These are phyloP conservation scores for Porites evermanni DNA, from an alignment of 92 coral and sea anemone genomes.

Conservation along the genomic window DNA sequence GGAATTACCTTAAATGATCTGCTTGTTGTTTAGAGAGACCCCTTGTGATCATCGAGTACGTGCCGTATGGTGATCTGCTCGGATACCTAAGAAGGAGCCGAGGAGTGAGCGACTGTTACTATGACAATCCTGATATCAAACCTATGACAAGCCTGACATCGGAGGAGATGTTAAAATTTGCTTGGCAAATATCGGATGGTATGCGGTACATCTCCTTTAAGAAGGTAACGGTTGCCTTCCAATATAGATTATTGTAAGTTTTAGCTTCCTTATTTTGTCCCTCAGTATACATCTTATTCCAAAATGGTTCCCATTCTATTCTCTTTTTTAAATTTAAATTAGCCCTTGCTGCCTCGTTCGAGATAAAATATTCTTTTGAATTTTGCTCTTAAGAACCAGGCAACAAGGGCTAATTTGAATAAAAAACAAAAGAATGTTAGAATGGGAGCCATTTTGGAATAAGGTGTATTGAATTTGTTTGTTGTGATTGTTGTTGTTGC, in stretches of 20 bases:
- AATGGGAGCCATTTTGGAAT: too few relatives aligned
- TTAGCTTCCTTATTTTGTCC: too few relatives aligned
- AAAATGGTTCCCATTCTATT: too few relatives aligned
- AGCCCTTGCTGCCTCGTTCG: too few relatives aligned
- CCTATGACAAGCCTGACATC: constrained; percentile 29
- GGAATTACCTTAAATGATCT: constrained; percentile 11
- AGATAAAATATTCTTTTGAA: too few relatives aligned
- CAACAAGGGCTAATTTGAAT: too few relatives aligned
- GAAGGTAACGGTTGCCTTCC: not conserved
- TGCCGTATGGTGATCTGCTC: constrained; percentile 59
- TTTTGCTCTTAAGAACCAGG: too few relatives aligned
- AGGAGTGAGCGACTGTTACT: constrained; percentile 46
- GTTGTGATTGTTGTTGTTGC: too few relatives aligned
- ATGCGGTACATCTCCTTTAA: constrained; percentile 40
- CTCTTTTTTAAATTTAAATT: too few relatives aligned
- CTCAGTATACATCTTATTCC: too few relatives aligned
- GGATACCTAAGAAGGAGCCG: constrained; percentile 60
- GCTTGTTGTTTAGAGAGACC: not conserved
- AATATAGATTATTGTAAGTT: not conserved
- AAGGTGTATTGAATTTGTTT: too few relatives aligned
- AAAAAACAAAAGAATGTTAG: too few relatives aligned
- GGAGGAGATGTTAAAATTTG: constrained; percentile 46
- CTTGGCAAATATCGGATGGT: constrained; percentile 54
- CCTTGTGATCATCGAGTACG: constrained; percentile 55
- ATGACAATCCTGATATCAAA: constrained; percentile 39